phyloP scores from a whole-genome alignment of 2,888 invertebrate genomes.

The Lepas anatifera region DNA sequence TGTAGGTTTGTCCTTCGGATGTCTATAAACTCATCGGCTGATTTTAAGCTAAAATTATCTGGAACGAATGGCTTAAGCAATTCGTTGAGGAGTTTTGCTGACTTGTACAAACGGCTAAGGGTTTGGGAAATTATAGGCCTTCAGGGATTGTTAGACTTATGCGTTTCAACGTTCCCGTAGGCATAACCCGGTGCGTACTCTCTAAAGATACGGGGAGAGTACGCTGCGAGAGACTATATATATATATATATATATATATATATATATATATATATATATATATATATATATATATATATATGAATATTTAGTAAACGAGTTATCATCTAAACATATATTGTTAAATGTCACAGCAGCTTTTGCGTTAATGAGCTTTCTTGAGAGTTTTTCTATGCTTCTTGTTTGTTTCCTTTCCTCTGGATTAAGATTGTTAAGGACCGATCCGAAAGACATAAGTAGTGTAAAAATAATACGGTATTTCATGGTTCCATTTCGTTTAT shows the following conservation, averaged over 20 bases:
- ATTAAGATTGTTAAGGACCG: too few species aligned
- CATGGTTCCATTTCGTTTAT: too few species aligned
- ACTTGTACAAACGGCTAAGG: too few species aligned
- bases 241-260: not conserved
- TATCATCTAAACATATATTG: not conserved
- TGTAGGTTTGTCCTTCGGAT: too few species aligned
- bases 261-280: conserved; percentile 16
- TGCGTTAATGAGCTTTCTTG: too few species aligned
- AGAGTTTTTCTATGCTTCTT: too few species aligned
- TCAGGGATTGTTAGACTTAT: not conserved
- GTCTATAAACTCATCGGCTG: too few species aligned
- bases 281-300: conserved; percentile 13
- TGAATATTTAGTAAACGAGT: conserved; percentile 8
- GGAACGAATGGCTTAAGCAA: not conserved
- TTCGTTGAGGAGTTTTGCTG: too few species aligned
- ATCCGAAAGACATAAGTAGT: too few species aligned
- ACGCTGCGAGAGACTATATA: not conserved
- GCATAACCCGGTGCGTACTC: not conserved
- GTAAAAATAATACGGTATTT: too few species aligned
- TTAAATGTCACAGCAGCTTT: too few species aligned
- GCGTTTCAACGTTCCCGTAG: conserved; percentile 15
- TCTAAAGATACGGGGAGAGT: conserved; percentile 7
- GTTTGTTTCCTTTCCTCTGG: too few species aligned
- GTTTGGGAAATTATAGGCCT: conserved; percentile 10
- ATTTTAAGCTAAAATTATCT: not conserved